Base-by-base conservation (phyloP, 92 coral and sea anemone species). In the Heteractis magnifica region DNA sequence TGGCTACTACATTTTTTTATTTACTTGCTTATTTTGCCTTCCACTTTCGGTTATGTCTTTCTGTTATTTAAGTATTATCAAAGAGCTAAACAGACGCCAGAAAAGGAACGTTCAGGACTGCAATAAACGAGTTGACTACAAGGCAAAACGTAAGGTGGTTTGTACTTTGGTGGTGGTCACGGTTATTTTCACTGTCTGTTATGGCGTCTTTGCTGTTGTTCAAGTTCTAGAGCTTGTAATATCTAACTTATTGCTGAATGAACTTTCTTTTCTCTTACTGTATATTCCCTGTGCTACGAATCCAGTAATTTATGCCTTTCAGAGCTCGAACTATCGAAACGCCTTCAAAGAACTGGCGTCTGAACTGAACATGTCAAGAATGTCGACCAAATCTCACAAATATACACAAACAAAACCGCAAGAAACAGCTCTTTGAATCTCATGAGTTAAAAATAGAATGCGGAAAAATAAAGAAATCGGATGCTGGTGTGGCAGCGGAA, bases 221-320 rank as follows among this genome's bases (percentile, higher is more conserved):
- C 55, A 81, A 26, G 83, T 81, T 12, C 81, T 83, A 10, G 80
- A 80, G 0, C n/a, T 84, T 26, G 15, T 81, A 0, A 74, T 56
- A 41, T 41, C 77, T 6, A 77, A 83, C 50, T 77, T 65, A 2
- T 10, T 76, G 5, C 49, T 81, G 6, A 75, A 72, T 8, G 81
- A 85, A 53, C n/a, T 85, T n/a, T 77, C 92, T 1, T 53, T 89
- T 20, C 58, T 89, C 5, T 79, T 89, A 23, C 65, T 89, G 18
- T 89, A 89, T 52, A 60, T 84, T 14, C 83, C 87, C 8, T 83
- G 82, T 85, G 88, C 92, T 26, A 64, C 77, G 14, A 83, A 89
- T 53, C 92, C 92, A 7, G 49, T 89, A 13, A 77, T 89, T 20
- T 89, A 89, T 68, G 89, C 88, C 4, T 84, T 85, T 76, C 92